phyloP scores from a whole-genome alignment of 2,113 vertebrate species.

The Garra rufa region DNA sequence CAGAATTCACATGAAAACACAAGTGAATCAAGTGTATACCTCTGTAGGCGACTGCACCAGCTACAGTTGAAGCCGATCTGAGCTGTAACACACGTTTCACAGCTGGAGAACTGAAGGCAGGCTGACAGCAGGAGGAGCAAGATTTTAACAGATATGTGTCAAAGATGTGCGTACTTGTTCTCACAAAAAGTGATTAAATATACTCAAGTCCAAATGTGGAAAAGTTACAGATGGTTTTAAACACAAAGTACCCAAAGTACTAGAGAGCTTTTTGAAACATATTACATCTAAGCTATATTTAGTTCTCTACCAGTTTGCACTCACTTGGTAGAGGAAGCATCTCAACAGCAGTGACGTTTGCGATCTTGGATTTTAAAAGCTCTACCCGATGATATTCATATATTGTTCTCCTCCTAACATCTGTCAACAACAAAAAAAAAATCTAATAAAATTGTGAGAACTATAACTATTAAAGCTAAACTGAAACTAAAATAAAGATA shows the following conservation, averaged over 20 bases:
- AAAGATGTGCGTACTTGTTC: not conserved
- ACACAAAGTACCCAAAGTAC: too few relatives aligned
- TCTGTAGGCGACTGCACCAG: conserved; percentile 94
- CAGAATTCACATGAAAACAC: not conserved
- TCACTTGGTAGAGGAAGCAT: conserved; percentile 94
- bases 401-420: conserved; percentile 94
- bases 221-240: not conserved
- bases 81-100: conserved; percentile 86
- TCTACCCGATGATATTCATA: conserved; percentile 97
- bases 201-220: not conserved
- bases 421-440: conserved; percentile 66
- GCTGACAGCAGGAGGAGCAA: conserved; percentile 72
- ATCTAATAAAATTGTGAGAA: not conserved
- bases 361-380: conserved; percentile 90
- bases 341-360: conserved; percentile 85
- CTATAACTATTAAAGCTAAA: not conserved
- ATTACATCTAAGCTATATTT: not conserved
- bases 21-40: conserved; percentile 73
- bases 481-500: not conserved
- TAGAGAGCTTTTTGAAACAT: not conserved
- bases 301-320: conserved; percentile 54
- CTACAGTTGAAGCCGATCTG: conserved; percentile 98
- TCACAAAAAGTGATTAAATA: conserved; percentile 35
- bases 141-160: conserved; percentile 17
- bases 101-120: conserved; percentile 93